Base-by-base conservation (phyloP, 1,140 invertebrate species). In the Hylaeus volcanicus region DNA sequence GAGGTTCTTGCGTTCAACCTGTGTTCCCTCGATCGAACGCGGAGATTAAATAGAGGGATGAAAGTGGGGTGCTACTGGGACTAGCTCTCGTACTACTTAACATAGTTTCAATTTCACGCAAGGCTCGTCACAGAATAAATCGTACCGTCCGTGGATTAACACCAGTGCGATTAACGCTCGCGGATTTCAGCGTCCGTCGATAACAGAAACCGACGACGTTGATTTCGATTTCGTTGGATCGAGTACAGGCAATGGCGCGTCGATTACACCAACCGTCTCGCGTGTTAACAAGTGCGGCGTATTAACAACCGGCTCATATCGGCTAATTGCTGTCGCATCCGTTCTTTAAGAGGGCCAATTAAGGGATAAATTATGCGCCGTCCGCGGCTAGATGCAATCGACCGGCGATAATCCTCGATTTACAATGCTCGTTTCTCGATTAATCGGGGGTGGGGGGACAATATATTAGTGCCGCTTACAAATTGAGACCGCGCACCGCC, bases 391-490 rank as follows among this genome's bases (percentile, higher is more conserved):
- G 66, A 71, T n/a, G 75, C 58, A 63, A 77, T 77, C 75, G 53
- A 61, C 56, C 45, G 66, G 37, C 56, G 65, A 77, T 79, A 79
- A 79, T 79, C 68, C 68, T 72, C 69, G 41, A 64, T 79, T 79
- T 72, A 79, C 76, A 72, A 45, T 72, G 68, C 68, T 64, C 56
- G 37, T 15, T 58, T 60, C 66, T 70, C 69, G 76, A 72, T 64
- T 63, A 78, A 12, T 64, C 14, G 61, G 8, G 51, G 11, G 51
- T 6, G 11, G 51, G 51, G 51, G 51, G 11, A 56, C 51, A 14
- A 48, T 77, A 72, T 64, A 75, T 82, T 82, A 75, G 48, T 48
- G 8, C 78, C 60, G 58, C 48, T 74, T 79, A 72, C 77, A 85
- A 80, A 85, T 85, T 84, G 74, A 75, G 41, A 45, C 3, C 60